Evolutionary conservation across 2,113 vertebrate species (phyloP).

Genomic region (Thryonomys swinderianus): DNA sequence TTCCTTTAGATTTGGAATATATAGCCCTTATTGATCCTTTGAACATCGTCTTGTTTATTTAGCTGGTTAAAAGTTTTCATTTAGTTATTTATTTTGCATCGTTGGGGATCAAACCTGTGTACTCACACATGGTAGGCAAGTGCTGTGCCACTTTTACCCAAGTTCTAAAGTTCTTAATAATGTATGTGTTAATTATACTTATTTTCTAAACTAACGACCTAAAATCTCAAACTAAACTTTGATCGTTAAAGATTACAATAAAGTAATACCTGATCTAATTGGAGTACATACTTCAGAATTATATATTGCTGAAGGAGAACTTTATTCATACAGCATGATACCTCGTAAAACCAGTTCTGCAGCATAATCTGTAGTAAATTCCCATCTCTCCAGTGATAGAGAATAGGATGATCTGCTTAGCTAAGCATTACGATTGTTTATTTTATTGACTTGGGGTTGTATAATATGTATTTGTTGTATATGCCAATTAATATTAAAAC

Average conservation of each 20-base stretch:
- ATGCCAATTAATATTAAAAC: background rate
- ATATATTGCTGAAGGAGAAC: conserved; percentile 27
- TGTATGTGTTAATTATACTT: background rate
- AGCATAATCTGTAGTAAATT: background rate
- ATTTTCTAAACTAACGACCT: background rate
- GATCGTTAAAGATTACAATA: background rate
- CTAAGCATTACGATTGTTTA: background rate
- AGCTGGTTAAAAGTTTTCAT: background rate
- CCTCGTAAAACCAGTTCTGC: background rate
- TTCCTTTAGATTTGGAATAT: conserved; percentile 24
- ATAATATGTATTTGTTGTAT: background rate
- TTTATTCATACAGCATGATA: background rate
- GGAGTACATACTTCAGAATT: background rate
- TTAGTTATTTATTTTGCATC: background rate
- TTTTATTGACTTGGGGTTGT: conserved; percentile 29
- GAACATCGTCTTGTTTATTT: conserved; percentile 40
- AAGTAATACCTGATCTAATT: background rate
- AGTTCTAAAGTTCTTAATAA: background rate
- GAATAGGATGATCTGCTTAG: background rate
- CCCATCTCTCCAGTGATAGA: background rate
- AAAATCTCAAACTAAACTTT: background rate
- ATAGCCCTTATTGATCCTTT: background rate
- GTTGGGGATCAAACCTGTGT: background rate
- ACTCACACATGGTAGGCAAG: too few species aligned
- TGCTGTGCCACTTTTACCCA: background rate